Conservation (phyloP, 2,113 vertebrate genomes). For the Zosterops japonicus region DNA sequence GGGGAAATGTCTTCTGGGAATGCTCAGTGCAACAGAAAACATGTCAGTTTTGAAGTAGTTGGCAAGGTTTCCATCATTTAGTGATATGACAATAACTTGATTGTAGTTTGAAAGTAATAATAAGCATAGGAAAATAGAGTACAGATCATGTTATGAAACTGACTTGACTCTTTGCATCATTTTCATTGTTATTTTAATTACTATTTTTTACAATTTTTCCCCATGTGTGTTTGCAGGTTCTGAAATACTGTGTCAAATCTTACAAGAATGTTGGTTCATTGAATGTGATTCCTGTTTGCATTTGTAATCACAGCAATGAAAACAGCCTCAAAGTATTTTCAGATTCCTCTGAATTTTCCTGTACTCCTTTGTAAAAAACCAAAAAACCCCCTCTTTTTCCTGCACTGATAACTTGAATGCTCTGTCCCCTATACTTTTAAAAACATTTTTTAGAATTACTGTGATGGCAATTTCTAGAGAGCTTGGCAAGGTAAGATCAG, state of each 20-base stretch:
- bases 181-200: not conserved
- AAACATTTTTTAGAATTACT: not conserved
- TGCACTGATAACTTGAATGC: not conserved
- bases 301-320: not conserved
- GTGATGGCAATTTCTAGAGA: not conserved
- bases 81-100: slow-evolving; percentile 49
- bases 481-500: not conserved
- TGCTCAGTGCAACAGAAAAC: slow-evolving; percentile 53
- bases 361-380: not conserved
- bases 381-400: not conserved
- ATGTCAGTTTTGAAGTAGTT: slow-evolving; percentile 66
- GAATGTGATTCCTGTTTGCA: not conserved
- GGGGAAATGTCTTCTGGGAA: slow-evolving; percentile 58
- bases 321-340: not conserved
- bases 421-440: not conserved
- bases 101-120: slow-evolving; percentile 59
- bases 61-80: slow-evolving; percentile 63
- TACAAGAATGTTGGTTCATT: not conserved
- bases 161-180: slow-evolving; percentile 1
- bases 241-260: not conserved
- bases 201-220: not conserved
- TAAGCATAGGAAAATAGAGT: slow-evolving; percentile 55
- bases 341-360: not conserved
- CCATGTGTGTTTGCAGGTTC: not conserved
- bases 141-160: slow-evolving; percentile 25